A percentile compares a stretch with the other conserved stretches of the same genome.
Conservation (phyloP, 2,113 vertebrate genomes). For the Halichoerus grypus region DNA sequence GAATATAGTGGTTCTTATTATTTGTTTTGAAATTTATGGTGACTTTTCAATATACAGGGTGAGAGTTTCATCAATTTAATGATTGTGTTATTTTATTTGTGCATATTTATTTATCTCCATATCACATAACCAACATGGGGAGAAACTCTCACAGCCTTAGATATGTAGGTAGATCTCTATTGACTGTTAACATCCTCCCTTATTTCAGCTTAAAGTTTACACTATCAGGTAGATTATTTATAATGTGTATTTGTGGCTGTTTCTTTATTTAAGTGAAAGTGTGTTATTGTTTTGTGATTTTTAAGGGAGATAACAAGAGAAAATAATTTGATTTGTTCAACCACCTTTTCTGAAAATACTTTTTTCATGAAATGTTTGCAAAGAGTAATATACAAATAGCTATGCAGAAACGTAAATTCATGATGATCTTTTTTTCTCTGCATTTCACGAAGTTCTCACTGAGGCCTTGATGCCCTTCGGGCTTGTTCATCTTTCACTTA, state of each 20-base stretch:
- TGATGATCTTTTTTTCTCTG: neutral
- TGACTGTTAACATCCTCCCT: neutral
- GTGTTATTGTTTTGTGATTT: neutral
- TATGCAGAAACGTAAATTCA: neutral
- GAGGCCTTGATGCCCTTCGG: neutral
- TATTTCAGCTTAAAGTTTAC: neutral
- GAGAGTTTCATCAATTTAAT: neutral
- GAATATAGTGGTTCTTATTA: neutral
- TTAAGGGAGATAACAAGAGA: neutral
- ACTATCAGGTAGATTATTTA: neutral
- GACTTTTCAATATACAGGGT: neutral
- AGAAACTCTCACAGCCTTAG: neutral
- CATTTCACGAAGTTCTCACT: neutral
- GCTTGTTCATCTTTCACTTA: neutral
- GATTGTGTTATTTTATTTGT: neutral
- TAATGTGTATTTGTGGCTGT: neutral
- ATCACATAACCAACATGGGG: neutral
- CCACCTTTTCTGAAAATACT: neutral
- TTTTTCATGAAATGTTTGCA: neutral
- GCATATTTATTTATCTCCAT: neutral
- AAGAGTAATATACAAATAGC: neutral
- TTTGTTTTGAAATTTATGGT: neutral
- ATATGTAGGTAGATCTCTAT: too few relatives aligned
- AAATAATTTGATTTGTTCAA: neutral
- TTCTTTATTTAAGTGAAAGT: neutral